Evolutionary conservation across 2,113 vertebrate species (phyloP), one percentile per base, ranked within the genome.

Genomic region (Crotalus horridus): DNA sequence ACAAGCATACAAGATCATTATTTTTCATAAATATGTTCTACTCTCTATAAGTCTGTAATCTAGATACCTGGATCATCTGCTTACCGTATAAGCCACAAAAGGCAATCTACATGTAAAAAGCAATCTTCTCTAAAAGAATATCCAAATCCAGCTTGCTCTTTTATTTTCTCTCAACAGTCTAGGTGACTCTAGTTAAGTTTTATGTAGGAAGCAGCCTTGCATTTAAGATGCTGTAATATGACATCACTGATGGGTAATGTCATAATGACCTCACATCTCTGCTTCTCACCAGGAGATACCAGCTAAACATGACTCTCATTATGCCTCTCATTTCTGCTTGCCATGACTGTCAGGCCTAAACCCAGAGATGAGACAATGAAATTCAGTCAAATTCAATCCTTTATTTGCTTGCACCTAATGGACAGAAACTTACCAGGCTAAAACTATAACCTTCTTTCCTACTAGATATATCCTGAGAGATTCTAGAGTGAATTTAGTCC

Each of bases 181-280:
- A 33, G 0, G 2, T 43, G n/a, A 1, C 6, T 0, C 9, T 48
- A 48, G 21, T 39, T 29, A 91, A 91, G 46, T 21, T 85, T 4
- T 7, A 4, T 56, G 11, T 39, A 88, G 26, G 1, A 2, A 11
- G 6, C 6, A 56, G 9, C 24, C 21, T 46, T 53, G 92, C 33
- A 8, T 0, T 6, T 61, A 0, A 3, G 0, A 0, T 4, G 13
- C 0, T 0, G 0, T 4, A 0, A 15, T 2, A 29, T 17, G 1
- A 17, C n/a, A 4, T 1, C n/a, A 51, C 23, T 11, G 29, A 8
- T 12, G 3, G 51, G 8, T 39, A 81, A 12, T 51, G 1, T 39
- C 39, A 85, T 55, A 21, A 81, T 21, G 9, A n/a, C 39, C 46
- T 43, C 24, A 29, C n/a, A 48, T 23, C 23, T 56, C 23, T 58